Conservation (phyloP, 2,113 vertebrate species). For the Passerina amoena region DNA sequence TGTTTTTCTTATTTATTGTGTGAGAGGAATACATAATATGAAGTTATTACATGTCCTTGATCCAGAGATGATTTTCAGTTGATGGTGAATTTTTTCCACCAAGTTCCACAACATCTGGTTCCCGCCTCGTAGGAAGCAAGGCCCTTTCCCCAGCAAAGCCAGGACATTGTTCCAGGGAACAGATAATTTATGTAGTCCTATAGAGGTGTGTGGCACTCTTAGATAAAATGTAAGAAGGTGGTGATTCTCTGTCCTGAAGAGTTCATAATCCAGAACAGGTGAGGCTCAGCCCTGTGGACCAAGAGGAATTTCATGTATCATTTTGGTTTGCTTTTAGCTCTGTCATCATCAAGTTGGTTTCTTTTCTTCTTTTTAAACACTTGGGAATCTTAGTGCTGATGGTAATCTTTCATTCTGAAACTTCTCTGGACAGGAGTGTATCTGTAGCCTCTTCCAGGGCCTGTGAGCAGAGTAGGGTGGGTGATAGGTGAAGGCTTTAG, state of each 20-base stretch:
- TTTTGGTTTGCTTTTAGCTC: background rate
- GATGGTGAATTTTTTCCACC: background rate
- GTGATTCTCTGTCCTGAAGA: background rate
- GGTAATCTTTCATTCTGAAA: background rate
- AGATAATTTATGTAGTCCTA: background rate
- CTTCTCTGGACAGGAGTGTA: background rate
- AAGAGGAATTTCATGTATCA: background rate
- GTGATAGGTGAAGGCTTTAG: background rate
- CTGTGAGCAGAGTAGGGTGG: background rate
- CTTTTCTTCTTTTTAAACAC: background rate
- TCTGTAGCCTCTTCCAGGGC: background rate
- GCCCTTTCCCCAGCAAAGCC: background rate
- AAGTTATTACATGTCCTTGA: background rate
- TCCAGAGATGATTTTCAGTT: background rate
- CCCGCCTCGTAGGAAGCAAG: background rate
- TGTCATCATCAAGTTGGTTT: background rate
- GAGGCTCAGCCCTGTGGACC: accelerated
- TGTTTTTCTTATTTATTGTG: background rate
- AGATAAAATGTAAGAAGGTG: background rate
- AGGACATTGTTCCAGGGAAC: background rate
- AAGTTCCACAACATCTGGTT: background rate
- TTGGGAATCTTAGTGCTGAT: background rate
- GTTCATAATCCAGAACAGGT: background rate
- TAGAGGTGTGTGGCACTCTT: background rate
- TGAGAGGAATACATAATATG: background rate